Evolutionary conservation across 2,888 invertebrate species (phyloP), one percentile per base, ranked within the genome.

Genomic region (Sialis lutaria): DNA sequence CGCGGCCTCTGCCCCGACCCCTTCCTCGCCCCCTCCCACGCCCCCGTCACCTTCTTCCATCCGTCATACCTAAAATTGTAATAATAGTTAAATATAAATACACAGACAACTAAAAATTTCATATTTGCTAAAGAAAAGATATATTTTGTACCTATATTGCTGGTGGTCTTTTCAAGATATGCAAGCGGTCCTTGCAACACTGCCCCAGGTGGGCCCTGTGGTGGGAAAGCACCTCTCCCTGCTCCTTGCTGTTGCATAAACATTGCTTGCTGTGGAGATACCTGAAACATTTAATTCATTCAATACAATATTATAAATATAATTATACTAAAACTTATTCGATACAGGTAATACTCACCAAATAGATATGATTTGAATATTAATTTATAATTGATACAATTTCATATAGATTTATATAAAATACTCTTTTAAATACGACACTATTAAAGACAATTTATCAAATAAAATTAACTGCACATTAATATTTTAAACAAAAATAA

Each of bases 81-180:
- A 42, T 31, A 42, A 42, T 6, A 37, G n/a, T 37, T 22, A 22
- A 22, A 22, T 22, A 22, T 22, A 4, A 22, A 22, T 22, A 22
- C 22, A 22, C 22, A 22, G 2, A 22, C 22, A 22, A 22, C 22
- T 22, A 2, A 4, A 22, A 22, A 22, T 2, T 4, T 22, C 4
- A 22, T 22, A 22, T 22, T 22, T 4, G 22, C 22, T 22, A 22
- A 2, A 4, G 22, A 22, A 2, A 2, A 22, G 22, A 2, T 22
- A 22, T 22, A 22, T 22, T 22, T 22, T 22, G 51, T 63, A 75
- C 77, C 89, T 75, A 90, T 89, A 68, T 87, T 89, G 67, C 87
- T 87, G 58, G 89, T 85, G 53, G 88, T 88, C 70, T 89, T 88
- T 70, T 90, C 89, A 51, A 91, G 69, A 60, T 82, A 89, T 1